These are phyloP conservation scores for Papilio polytes DNA, from an alignment of 1,140 invertebrate genomes.

Conservation along the genomic window DNA sequence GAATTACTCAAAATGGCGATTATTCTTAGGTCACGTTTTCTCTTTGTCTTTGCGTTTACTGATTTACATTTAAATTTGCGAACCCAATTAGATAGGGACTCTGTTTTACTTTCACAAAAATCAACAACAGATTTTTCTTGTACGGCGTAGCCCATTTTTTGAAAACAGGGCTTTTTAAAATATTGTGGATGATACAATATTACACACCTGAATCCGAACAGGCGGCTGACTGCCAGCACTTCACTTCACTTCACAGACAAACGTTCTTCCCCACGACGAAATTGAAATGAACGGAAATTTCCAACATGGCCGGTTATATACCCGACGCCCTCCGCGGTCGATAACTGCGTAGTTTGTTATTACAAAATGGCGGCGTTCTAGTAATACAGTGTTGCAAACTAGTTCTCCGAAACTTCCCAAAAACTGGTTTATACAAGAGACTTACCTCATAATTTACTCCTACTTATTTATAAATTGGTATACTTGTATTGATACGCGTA, in stretches of 20 bases:
- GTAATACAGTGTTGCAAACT: neutral
- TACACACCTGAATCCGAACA: conserved; percentile 81
- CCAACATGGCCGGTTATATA: conserved; percentile 73
- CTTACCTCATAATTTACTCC: too few relatives aligned
- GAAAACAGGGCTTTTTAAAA: conserved; percentile 58
- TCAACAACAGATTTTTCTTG: conserved; percentile 78
- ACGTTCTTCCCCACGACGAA: conserved; percentile 56
- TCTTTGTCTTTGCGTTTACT: conserved; percentile 75
- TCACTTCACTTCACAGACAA: conserved; percentile 70
- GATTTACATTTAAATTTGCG: conserved; percentile 81
- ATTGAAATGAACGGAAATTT: conserved; percentile 60
- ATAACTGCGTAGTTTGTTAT: conserved; percentile 67
- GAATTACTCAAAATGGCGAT: conserved; percentile 80
- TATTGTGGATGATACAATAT: conserved; percentile 69
- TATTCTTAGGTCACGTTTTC: conserved; percentile 77
- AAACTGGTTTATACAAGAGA: neutral
- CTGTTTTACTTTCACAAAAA: conserved; percentile 81
- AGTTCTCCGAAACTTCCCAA: neutral
- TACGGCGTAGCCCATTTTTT: conserved; percentile 74
- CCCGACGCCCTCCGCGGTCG: conserved; percentile 49
- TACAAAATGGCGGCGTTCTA: conserved; percentile 35
- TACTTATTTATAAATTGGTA: too few relatives aligned
- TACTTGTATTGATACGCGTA: too few relatives aligned
- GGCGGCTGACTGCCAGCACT: conserved; percentile 66
- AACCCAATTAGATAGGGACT: conserved; percentile 79